A percentile compares a stretch with the other conserved stretches of the same genome.
Evolutionary conservation across 2,113 vertebrate species (phyloP).

Genomic region (Mus pahari): DNA sequence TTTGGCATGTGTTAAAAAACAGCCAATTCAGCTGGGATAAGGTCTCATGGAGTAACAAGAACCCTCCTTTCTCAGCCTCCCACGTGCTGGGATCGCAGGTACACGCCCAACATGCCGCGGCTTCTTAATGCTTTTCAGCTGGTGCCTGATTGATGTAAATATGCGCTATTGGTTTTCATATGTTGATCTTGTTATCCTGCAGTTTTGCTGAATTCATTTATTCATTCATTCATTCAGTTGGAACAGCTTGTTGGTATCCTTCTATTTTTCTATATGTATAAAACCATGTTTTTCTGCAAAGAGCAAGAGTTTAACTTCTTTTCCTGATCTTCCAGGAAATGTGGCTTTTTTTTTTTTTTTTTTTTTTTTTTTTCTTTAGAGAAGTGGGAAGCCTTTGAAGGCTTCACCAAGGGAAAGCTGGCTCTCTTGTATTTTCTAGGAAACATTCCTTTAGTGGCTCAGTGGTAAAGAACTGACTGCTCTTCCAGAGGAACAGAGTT

Average conservation of each 20-base stretch:
- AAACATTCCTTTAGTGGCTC: background rate
- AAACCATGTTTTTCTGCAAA: background rate
- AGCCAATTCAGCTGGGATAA: background rate
- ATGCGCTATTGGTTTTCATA: background rate
- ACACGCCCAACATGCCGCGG: background rate
- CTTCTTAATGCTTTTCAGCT: background rate
- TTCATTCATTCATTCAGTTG: no score
- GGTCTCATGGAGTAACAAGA: no score
- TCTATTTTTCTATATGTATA: background rate
- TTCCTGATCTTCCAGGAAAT: background rate
- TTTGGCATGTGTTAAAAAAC: slow-evolving; percentile 42
- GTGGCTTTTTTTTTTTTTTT: background rate
- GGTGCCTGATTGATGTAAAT: background rate
- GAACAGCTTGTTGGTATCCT: background rate
- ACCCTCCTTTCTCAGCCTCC: background rate
- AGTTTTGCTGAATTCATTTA: no score
- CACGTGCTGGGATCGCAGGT: background rate
- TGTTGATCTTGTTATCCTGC: background rate
- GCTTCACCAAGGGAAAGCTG: background rate
- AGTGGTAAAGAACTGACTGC: background rate
- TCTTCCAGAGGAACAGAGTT: background rate
- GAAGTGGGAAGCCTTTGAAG: background rate
- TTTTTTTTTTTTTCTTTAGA: background rate
- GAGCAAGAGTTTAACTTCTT: background rate
- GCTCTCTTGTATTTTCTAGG: background rate